phyloP scores from a whole-genome alignment of 1,140 invertebrate genomes.

The Stegodyphus mimosarum region DNA sequence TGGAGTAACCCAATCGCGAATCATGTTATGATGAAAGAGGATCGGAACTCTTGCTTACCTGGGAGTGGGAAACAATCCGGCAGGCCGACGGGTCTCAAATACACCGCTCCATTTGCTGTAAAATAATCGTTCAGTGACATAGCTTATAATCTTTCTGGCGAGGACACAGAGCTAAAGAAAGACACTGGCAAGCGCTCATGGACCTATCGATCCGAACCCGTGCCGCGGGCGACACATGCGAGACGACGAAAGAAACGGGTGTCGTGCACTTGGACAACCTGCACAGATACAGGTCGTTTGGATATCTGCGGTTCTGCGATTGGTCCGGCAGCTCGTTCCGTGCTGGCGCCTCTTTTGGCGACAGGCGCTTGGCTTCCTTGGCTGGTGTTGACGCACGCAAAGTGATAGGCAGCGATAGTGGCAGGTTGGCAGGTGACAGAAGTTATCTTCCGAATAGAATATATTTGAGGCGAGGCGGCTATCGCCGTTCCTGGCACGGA shows the following conservation, averaged over 20 bases:
- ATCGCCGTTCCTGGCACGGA: neutral
- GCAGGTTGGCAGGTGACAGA: slow-evolving; percentile 25
- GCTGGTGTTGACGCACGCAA: neutral
- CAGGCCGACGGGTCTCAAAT: slow-evolving; percentile 45
- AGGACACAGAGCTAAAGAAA: neutral
- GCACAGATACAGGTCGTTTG: slow-evolving; percentile 41
- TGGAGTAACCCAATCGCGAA: too few species aligned
- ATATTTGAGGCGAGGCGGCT: neutral
- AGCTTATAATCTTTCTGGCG: neutral
- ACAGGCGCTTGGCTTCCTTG: slow-evolving; percentile 1
- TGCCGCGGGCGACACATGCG: slow-evolving; percentile 13
- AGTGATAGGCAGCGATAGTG: neutral
- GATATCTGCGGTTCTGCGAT: slow-evolving; percentile 44
- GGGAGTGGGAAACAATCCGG: slow-evolving; percentile 48
- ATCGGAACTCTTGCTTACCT: slow-evolving; percentile 21
- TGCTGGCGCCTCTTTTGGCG: slow-evolving; percentile 8
- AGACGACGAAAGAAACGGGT: neutral
- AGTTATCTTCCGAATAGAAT: slow-evolving; percentile 3
- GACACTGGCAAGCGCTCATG: slow-evolving; percentile 4
- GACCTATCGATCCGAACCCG: slow-evolving; percentile 26
- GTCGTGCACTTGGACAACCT: slow-evolving; percentile 13
- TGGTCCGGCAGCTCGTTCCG: slow-evolving; percentile 27
- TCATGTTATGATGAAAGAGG: neutral
- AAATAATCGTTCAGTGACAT: slow-evolving; percentile 58
- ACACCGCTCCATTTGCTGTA: slow-evolving; percentile 49